Evolutionary conservation across 2,113 vertebrate species (phyloP), one percentile per base, ranked within the genome.

Genomic region (Chloropsis cyanopogon): DNA sequence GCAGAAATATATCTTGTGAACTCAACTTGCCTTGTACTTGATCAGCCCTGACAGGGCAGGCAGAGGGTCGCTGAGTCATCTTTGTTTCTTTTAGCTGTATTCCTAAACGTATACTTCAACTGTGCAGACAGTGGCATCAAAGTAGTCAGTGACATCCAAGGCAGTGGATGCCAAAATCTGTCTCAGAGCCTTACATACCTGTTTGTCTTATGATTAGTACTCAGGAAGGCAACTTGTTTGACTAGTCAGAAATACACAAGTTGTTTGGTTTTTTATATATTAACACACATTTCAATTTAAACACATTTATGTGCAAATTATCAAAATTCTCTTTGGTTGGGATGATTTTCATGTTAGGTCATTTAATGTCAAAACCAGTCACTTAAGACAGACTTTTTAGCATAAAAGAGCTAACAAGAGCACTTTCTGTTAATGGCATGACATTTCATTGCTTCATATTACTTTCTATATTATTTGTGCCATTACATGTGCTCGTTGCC

Each of bases 401-500:
- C 14, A 41, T 37, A 46, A 46, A 41, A 78, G 28, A n/a, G 72
- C 11, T 68, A 72, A 61, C 25, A 56, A 75, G 31, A 77, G 4
- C 35, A 60, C 7, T 9, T 28, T 50, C 64, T 79, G 49, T 69
- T 86, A 37, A 33, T 59, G 50, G 24, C 46, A 68, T 49, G 75
- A 57, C 15, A 35, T 97, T 95, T 96, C 35, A 76, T 94, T 83
- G 42, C 29, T 88, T 95, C 46, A 21, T 69, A 78, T 63, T 78
- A 60, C 21, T 53, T 90, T 89, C 95, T 77, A 68, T 44, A 47
- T 47, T 86, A 53, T 18, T 84, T 84, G 68, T 85, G 46, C 41
- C 73, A 71, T 88, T 54, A 18, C 4, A 29, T 35, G 20, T 5
- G 1, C 44, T 79, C 65, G 60, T 31, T 59, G 91, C 24, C 59